phyloP scores from a whole-genome alignment of 2,888 invertebrate species.

The Leucozona laternaria region DNA sequence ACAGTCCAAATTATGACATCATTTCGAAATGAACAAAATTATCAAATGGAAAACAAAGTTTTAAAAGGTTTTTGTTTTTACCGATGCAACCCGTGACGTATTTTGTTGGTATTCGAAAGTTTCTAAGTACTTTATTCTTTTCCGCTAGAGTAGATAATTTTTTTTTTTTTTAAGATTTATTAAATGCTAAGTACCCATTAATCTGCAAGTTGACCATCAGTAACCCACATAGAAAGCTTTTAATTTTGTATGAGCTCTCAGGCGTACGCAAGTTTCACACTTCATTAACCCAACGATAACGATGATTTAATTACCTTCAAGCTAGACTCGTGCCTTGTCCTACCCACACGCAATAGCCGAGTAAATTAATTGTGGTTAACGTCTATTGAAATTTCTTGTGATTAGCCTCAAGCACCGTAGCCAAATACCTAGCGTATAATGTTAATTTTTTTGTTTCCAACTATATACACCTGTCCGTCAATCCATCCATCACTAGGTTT shows the following conservation, averaged over 20 bases:
- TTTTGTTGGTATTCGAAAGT: too few species aligned
- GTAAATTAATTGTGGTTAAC: background rate
- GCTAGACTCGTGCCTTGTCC: background rate
- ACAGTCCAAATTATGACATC: too few species aligned
- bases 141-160: too few species aligned
- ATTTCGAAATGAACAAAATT: too few species aligned
- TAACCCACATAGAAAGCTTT: conserved; percentile 18
- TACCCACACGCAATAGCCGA: conserved; percentile 1
- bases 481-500: background rate
- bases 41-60: too few species aligned
- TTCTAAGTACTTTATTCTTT: too few species aligned
- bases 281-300: conserved; percentile 16
- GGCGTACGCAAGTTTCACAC: conserved; percentile 30
- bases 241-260: background rate
- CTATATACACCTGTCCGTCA: background rate
- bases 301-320: conserved; percentile 1
- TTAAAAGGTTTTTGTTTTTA: too few species aligned
- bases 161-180: background rate
- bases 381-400: conserved; percentile 27
- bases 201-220: background rate
- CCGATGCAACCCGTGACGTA: too few species aligned
- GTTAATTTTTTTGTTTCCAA: background rate
- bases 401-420: conserved; percentile 35
- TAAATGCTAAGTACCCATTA: background rate
- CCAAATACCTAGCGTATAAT: background rate